Conservation (phyloP, 1,140 invertebrate species). For the Lasaia peninsularis region DNA sequence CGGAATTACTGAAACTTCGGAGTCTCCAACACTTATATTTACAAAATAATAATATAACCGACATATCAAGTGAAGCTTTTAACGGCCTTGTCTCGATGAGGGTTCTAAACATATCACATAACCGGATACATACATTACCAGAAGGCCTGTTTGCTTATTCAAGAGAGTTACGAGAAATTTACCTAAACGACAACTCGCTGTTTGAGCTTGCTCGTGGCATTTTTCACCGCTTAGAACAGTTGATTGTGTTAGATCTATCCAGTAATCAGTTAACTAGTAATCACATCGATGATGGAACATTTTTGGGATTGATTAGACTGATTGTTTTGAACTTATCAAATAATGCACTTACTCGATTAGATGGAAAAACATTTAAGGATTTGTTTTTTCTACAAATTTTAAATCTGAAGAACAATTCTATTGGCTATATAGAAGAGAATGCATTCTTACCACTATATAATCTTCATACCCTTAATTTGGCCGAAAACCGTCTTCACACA, state of each 20-base stretch:
- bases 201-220: constrained; percentile 88
- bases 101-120: constrained; percentile 90
- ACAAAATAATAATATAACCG: constrained; percentile 89
- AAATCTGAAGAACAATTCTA: constrained; percentile 91
- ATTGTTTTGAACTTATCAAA: constrained; percentile 91
- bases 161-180: constrained; percentile 88
- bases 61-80: constrained; percentile 87
- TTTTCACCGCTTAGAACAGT: constrained; percentile 89
- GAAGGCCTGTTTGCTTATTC: constrained; percentile 87
- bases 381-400: constrained; percentile 92
- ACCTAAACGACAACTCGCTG: constrained; percentile 88
- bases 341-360: constrained; percentile 89
- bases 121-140: constrained; percentile 86
- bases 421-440: constrained; percentile 91
- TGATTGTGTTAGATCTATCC: constrained; percentile 91
- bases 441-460: constrained; percentile 92
- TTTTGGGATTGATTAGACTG: constrained; percentile 88
- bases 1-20: constrained; percentile 84
- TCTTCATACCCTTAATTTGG: constrained; percentile 90
- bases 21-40: constrained; percentile 87
- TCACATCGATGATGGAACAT: constrained; percentile 89
- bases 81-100: constrained; percentile 85
- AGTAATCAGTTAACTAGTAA: constrained; percentile 91
- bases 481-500: constrained; percentile 89
- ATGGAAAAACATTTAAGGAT: constrained; percentile 91